Base-by-base conservation (phyloP, 2,113 vertebrate species). In the Sterna hirundo region DNA sequence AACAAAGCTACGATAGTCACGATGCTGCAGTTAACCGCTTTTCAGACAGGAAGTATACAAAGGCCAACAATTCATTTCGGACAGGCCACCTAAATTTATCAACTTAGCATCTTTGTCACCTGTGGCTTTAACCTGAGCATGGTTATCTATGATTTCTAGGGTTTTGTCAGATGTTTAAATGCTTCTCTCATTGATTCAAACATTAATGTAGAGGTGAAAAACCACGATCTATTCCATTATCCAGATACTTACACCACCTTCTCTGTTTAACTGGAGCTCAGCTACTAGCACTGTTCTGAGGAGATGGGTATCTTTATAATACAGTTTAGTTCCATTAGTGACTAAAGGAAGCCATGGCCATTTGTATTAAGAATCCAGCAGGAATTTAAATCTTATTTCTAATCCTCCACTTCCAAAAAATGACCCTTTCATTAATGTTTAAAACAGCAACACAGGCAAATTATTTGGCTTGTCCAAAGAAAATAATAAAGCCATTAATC, bases 11-110 rank as follows among this genome's bases (percentile, higher is more conserved):
- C 6, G 0, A 92, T 70, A 97, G 83, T 84, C 92, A 94, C 8
- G 3, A 76, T 96, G 93, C 94, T 91, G 68, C 90, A 90, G 80
- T 74, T 96, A 83, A 87, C 61, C 58, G 42, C 91, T 47, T 74
- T 34, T 85, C 88, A 87, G 77, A 72, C 3, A 38, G 90, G 81
- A 95, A 92, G 30, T 66, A 44, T 23, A 61, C 1, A 0, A 88
- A 83, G 57, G 65, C 75, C 55, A 88, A 69, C 51, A 47, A 38
- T 68, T 80, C 1, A 52, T 81, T 96, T 90, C 0, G 5, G 51
- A 60, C 52, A 75, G 46, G 49, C 87, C 88, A 87, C 72, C 82
- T 94, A 83, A 95, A 93, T 93, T 93, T 77, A 78, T n/a, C 26
- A 46, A 3, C 54, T 65, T 49, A 29, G 52, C n/a, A 17, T 30